Evolutionary conservation across 2,888 invertebrate species (phyloP).

Genomic region (Acleris laterana): DNA sequence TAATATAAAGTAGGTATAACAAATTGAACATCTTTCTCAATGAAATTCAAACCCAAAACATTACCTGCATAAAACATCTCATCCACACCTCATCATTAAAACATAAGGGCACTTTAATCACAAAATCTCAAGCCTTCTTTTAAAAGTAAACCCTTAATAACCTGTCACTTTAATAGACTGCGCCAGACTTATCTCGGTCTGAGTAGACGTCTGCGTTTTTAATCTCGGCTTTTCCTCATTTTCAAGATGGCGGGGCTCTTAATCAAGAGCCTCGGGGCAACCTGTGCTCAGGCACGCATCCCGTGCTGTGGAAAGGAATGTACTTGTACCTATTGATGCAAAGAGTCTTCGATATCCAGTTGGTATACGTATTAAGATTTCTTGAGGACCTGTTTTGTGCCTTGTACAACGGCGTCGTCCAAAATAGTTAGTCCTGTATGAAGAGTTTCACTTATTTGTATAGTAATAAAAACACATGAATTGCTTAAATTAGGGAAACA

Average conservation of each 20-base stretch:
- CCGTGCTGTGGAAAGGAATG: conserved; percentile 4
- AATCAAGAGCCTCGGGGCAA: conserved; percentile 52
- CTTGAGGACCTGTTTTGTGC: conserved; percentile 3
- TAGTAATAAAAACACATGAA: too few relatives aligned
- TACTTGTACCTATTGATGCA: neutral
- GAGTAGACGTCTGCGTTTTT: conserved; percentile 49
- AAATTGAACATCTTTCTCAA: neutral
- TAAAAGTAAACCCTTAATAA: conserved; percentile 32
- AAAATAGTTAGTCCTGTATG: too few relatives aligned
- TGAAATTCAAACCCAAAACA: neutral
- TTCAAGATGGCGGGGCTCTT: conserved; percentile 52
- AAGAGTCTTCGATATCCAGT: neutral
- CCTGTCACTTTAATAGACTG: conserved; percentile 38
- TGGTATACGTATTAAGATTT: too few relatives aligned
- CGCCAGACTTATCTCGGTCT: conserved; percentile 37
- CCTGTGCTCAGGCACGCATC: conserved; percentile 39
- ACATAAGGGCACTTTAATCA: conserved; percentile 12
- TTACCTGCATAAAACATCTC: neutral
- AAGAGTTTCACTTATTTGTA: too few relatives aligned
- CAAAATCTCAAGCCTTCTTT: conserved; percentile 20
- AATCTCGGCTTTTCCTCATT: conserved; percentile 59
- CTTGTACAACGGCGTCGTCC: neutral
- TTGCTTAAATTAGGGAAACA: too few relatives aligned
- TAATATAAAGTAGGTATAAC: neutral
- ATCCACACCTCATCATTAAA: conserved; percentile 22